Evolutionary conservation across 2,113 vertebrate genomes (phyloP).

Genomic region (Stegastes partitus): DNA sequence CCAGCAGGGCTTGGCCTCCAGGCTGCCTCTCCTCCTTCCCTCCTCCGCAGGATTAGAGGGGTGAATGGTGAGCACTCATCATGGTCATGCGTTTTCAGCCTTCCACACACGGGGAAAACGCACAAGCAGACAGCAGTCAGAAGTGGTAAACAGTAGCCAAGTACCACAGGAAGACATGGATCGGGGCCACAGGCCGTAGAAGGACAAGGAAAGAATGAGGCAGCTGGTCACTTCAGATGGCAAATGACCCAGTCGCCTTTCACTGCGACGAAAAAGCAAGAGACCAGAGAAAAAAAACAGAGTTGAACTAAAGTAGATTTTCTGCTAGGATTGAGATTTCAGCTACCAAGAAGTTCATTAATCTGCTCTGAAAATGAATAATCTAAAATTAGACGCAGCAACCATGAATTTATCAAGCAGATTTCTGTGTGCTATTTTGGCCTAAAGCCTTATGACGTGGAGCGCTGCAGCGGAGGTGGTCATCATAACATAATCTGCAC

Average conservation of each 20-base stretch:
- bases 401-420: slow-evolving; percentile 34
- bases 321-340: slow-evolving; percentile 32
- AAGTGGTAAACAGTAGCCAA: slow-evolving; percentile 54
- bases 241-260: slow-evolving; percentile 47
- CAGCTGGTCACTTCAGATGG: slow-evolving; percentile 67
- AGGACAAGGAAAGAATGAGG: slow-evolving; percentile 43
- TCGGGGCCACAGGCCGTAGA: slow-evolving; percentile 36
- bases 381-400: slow-evolving; percentile 66
- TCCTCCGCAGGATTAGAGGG: slow-evolving; percentile 68
- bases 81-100: slow-evolving; percentile 49
- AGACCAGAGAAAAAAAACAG: slow-evolving; percentile 52
- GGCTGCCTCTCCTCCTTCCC: slow-evolving; percentile 62
- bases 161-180: slow-evolving; percentile 60
- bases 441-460: slow-evolving; percentile 46
- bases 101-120: slow-evolving; percentile 31
- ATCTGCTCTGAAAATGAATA: slow-evolving; percentile 49
- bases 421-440: slow-evolving; percentile 57
- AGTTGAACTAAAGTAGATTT: slow-evolving; percentile 56
- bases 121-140: slow-evolving; percentile 42
- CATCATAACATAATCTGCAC: slow-evolving; percentile 50
- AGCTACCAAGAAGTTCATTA: slow-evolving; percentile 58
- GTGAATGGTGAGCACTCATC: slow-evolving; percentile 59
- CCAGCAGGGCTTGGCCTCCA: slow-evolving; percentile 63
- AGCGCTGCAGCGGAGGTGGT: slow-evolving; percentile 45
- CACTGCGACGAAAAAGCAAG: slow-evolving; percentile 31